Percentiles rank a stretch among this genome's conserved stretches.
phyloP scores from a whole-genome alignment of 1,140 invertebrate genomes.

The Drosophila grimshawi region DNA sequence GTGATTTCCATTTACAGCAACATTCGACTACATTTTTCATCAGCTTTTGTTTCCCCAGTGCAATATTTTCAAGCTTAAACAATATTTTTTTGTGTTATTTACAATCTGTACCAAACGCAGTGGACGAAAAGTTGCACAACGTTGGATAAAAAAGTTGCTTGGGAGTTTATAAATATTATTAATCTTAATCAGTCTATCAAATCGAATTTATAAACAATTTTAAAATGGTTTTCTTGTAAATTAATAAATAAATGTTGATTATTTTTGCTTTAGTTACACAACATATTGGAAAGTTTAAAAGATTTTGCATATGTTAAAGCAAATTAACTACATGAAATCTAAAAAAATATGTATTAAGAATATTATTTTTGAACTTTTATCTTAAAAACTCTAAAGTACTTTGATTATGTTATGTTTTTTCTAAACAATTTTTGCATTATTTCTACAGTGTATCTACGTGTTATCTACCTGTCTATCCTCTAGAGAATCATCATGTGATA shows the following conservation, averaged over 20 bases:
- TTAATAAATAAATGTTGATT: no score
- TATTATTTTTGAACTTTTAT: no score
- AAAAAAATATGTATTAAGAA: no score
- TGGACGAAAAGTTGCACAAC: not conserved
- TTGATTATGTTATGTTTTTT: no score
- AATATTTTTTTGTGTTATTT: not conserved
- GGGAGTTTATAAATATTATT: not conserved
- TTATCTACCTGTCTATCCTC: not conserved
- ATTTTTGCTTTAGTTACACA: no score
- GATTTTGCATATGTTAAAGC: no score
- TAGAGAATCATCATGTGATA: not conserved
- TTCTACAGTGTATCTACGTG: no score
- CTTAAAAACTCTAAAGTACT: no score
- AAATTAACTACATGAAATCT: no score
- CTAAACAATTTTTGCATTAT: no score
- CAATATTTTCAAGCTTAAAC: constrained; percentile 4
- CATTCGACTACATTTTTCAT: constrained; percentile 39
- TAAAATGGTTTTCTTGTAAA: no score
- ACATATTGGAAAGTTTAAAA: no score
- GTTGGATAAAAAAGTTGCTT: not conserved
- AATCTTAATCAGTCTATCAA: not conserved
- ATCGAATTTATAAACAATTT: not conserved
- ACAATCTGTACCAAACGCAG: not conserved
- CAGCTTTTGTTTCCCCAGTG: constrained; percentile 7
- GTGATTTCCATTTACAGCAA: constrained; percentile 34